phyloP scores from a whole-genome alignment of 2,113 vertebrate genomes.

The Gulo gulo region DNA sequence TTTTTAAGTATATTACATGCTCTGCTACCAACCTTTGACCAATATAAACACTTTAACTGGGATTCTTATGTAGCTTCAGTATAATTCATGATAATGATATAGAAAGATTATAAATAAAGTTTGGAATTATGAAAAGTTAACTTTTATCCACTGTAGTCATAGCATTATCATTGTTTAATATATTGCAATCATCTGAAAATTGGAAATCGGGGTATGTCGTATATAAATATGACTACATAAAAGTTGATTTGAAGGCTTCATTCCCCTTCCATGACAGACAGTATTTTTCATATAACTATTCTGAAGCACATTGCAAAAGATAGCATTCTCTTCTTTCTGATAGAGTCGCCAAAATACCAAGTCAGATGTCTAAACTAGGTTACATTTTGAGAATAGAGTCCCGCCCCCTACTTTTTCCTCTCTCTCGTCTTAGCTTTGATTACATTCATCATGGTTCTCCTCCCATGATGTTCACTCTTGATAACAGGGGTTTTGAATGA shows the following conservation, averaged over 20 bases:
- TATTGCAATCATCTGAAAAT: not conserved
- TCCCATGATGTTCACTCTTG: not conserved
- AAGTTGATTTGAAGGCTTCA: not conserved
- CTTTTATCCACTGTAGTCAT: not conserved
- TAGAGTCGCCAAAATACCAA: not conserved
- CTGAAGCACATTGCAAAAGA: not conserved
- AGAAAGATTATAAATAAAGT: not conserved
- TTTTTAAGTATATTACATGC: not conserved
- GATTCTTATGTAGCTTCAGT: not conserved
- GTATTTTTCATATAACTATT: not conserved
- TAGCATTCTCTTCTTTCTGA: not conserved
- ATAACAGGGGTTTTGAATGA: not conserved
- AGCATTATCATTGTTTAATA: not conserved
- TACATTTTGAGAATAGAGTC: not conserved
- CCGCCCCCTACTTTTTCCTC: not conserved
- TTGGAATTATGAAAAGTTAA: constrained; percentile 33
- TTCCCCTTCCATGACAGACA: not conserved
- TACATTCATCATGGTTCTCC: not conserved
- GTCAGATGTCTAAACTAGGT: not conserved
- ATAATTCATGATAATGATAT: not conserved
- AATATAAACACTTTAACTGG: not conserved
- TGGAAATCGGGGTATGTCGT: not conserved
- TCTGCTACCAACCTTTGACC: not conserved
- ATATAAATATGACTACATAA: not conserved
- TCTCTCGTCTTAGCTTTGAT: not conserved